phyloP scores from a whole-genome alignment of 2,888 invertebrate genomes.

The Dorcus hopei region DNA sequence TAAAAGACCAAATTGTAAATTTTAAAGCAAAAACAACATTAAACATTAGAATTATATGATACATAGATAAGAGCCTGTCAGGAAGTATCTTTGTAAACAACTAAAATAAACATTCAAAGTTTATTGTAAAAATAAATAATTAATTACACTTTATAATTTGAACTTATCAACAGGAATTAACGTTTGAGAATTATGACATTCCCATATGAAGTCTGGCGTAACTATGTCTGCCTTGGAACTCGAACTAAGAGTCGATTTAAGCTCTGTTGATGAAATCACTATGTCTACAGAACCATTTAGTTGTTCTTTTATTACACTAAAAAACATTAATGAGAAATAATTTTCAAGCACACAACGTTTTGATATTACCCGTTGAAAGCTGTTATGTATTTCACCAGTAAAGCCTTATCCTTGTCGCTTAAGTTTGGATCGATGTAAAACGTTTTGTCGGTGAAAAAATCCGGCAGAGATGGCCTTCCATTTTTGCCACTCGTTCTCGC shows the following conservation, averaged over 20 bases:
- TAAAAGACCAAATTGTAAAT: too few relatives aligned
- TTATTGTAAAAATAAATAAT: not conserved
- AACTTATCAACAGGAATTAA: conserved; percentile 28
- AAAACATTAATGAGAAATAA: not conserved
- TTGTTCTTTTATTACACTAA: conserved; percentile 6
- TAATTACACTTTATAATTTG: not conserved
- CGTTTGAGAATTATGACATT: conserved; percentile 52
- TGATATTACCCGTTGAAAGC: conserved; percentile 61
- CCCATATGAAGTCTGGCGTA: conserved; percentile 60
- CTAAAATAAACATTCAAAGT: too few relatives aligned
- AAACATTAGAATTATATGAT: too few relatives aligned
- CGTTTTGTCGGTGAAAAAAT: conserved; percentile 51
- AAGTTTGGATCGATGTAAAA: conserved; percentile 52
- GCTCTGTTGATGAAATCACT: conserved; percentile 8
- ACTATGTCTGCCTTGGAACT: conserved; percentile 41
- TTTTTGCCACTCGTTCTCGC: not conserved
- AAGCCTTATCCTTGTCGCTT: conserved; percentile 38
- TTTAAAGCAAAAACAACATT: too few relatives aligned
- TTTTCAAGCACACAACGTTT: not conserved
- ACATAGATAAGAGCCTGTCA: too few relatives aligned
- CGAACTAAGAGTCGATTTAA: not conserved
- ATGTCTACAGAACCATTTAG: not conserved
- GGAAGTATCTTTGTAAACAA: too few relatives aligned
- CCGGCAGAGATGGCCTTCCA: conserved; percentile 40
- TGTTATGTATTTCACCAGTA: conserved; percentile 53